These are phyloP conservation scores for Numenius phaeopus DNA, from an alignment of 2,797 vertebrate species.

Conservation along the genomic window DNA sequence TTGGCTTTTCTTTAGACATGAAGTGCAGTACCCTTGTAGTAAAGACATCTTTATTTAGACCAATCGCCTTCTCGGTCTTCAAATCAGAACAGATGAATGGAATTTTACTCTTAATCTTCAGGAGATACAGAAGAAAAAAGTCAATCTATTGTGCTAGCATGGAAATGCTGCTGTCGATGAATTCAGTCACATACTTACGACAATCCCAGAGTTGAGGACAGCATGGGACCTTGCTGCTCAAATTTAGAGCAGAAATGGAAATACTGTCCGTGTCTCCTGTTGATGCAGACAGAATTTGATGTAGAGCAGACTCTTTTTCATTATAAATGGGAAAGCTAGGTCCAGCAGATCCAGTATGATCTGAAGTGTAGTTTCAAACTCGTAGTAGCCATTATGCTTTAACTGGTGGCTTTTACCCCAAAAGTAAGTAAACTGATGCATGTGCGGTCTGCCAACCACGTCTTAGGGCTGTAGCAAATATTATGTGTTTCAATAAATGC, in stretches of 20 bases:
- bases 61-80: neutral
- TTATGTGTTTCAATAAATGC: neutral
- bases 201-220: neutral
- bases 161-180: neutral
- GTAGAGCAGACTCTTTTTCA: neutral
- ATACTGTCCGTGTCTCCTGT: neutral
- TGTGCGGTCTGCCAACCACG: rapidly evolving
- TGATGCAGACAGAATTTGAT: neutral
- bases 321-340: neutral
- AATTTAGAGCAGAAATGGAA: neutral
- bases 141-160: neutral
- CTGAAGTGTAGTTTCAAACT: neutral
- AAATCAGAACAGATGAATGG: neutral
- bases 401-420: neutral
- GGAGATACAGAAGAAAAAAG: neutral
- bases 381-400: rapidly evolving
- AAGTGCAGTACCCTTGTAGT: neutral
- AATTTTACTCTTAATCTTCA: neutral
- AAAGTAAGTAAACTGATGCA: neutral
- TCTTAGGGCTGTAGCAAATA: neutral
- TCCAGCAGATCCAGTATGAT: neutral
- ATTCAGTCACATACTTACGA: neutral
- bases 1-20: neutral
- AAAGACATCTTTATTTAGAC: neutral
- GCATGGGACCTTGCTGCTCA: neutral